Evolutionary conservation across 2,113 vertebrate species (phyloP).

Genomic region (Brachyhypopomus gauderio): DNA sequence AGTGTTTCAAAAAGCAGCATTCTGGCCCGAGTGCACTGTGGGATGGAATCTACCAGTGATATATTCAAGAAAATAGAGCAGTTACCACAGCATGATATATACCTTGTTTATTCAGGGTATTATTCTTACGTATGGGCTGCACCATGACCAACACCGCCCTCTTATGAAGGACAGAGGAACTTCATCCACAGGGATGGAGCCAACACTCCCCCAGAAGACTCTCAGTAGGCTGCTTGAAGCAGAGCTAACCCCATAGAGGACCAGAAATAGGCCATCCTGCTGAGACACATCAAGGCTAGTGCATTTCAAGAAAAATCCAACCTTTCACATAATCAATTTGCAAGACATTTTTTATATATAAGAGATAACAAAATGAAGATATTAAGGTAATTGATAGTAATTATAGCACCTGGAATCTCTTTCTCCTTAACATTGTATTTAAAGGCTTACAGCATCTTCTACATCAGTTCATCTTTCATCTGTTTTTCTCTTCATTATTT

Average conservation of each 20-base stretch:
- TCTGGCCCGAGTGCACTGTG: neutral
- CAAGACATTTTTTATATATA: neutral
- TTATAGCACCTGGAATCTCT: neutral
- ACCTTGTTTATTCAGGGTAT: neutral
- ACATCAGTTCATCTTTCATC: neutral
- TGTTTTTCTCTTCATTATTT: neutral
- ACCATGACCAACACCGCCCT: slow-evolving; percentile 10
- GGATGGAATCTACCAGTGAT: no score
- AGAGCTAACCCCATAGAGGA: neutral
- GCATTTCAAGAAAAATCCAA: neutral
- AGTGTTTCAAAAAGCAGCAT: neutral
- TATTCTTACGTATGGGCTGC: neutral
- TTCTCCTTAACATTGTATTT: neutral
- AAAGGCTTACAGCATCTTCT: neutral
- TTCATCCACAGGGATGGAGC: neutral
- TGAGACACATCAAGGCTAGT: neutral
- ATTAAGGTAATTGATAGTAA: neutral
- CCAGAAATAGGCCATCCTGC: neutral
- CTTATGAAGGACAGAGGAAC: neutral
- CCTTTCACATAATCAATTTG: neutral
- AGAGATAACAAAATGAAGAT: neutral
- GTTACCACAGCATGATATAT: neutral
- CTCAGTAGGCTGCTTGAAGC: neutral
- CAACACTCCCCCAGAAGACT: neutral
- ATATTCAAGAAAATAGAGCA: neutral